Conservation (phyloP, 2,888 invertebrate species). For the Cheilosia impressa region DNA sequence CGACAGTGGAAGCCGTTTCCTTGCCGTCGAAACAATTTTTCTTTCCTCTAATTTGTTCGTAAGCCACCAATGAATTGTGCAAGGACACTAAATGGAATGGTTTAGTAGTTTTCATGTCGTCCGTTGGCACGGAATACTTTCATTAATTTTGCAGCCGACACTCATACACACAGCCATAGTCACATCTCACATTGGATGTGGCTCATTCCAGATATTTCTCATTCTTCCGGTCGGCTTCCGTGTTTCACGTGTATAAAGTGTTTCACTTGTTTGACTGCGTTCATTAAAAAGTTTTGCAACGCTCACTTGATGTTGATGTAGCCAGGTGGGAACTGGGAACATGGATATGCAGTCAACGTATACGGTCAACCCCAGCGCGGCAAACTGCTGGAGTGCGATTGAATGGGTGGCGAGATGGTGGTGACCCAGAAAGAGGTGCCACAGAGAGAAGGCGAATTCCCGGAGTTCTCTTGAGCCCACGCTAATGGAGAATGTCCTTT, state of each 20-base stretch:
- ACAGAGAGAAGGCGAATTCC: conserved; percentile 5
- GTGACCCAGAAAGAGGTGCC: conserved; percentile 26
- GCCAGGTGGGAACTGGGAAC: neutral
- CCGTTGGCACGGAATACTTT: conserved; percentile 9
- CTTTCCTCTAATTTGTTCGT: neutral
- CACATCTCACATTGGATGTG: neutral
- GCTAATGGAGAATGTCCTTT: conserved; percentile 47
- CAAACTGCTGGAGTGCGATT: neutral
- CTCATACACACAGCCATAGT: neutral
- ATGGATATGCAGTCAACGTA: neutral
- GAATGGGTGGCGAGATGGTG: neutral
- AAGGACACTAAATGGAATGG: conserved; percentile 3
- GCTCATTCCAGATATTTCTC: conserved; percentile 21
- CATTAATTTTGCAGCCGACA: conserved; percentile 3
- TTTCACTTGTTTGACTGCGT: conserved; percentile 34
- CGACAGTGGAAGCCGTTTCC: conserved; percentile 5
- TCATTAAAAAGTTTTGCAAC: conserved; percentile 44
- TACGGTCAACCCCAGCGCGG: neutral
- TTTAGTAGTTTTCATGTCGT: conserved; percentile 11
- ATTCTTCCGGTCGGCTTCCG: conserved; percentile 26
- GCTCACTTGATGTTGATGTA: neutral
- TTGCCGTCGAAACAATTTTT: conserved; percentile 3
- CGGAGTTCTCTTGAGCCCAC: conserved; percentile 14
- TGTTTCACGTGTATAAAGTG: conserved; percentile 32
- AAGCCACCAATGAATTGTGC: neutral